Evolutionary conservation across 2,113 vertebrate genomes (phyloP).

Genomic region (Clarias macrocephalus): DNA sequence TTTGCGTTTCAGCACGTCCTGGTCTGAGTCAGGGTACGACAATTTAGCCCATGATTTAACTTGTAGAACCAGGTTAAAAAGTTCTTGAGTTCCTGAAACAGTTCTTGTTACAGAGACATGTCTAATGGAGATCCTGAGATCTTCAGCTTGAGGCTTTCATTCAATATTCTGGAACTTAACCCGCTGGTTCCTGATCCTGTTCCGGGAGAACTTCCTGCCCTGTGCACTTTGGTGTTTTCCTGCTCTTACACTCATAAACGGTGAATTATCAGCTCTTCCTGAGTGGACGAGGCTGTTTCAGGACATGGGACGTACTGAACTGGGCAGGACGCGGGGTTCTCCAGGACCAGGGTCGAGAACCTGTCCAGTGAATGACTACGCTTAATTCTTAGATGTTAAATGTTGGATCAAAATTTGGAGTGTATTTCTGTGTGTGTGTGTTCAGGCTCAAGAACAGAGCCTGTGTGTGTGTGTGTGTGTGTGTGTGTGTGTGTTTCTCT

Average conservation of each 20-base stretch:
- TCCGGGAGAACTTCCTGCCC: not conserved
- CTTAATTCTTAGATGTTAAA: not conserved
- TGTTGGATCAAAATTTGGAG: too few relatives aligned
- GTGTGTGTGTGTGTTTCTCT: not conserved
- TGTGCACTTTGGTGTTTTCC: not conserved
- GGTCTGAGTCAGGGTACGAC: too few relatives aligned
- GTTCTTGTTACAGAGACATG: not conserved
- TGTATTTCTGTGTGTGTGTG: not conserved
- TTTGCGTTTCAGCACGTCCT: too few relatives aligned
- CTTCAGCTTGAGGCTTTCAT: not conserved
- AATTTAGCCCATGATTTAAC: not conserved
- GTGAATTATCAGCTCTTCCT: not conserved
- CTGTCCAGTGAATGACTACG: not conserved
- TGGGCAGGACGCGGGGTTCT: not conserved
- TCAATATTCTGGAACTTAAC: not conserved
- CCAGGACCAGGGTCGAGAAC: not conserved
- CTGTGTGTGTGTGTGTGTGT: not conserved
- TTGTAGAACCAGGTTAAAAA: not conserved
- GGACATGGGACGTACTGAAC: too few relatives aligned
- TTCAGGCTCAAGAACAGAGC: not conserved
- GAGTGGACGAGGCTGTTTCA: not conserved
- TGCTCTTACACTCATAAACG: not conserved
- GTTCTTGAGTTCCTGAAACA: not conserved
- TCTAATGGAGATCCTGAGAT: not conserved
- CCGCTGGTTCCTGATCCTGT: not conserved